Evolutionary conservation across 1,140 invertebrate genomes (phyloP).

Genomic region (Drosophila lacteicornis): DNA sequence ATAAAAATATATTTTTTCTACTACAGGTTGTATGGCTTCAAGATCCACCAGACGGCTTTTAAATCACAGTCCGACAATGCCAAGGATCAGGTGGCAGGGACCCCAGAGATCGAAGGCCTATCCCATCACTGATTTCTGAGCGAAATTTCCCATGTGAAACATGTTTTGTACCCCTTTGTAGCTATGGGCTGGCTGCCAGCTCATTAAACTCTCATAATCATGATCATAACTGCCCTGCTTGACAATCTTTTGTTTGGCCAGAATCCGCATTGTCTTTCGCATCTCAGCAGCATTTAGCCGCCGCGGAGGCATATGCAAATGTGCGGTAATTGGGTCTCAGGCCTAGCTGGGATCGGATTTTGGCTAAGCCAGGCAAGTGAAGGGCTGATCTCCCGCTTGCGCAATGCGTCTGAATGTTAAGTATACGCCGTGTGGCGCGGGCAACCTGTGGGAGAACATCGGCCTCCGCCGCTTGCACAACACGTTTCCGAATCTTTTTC

Average conservation of each 20-base stretch:
- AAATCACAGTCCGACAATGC: neutral
- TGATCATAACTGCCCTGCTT: slow-evolving; percentile 54
- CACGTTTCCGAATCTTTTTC: slow-evolving; percentile 42
- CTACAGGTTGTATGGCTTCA: slow-evolving; percentile 62
- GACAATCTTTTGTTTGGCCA: slow-evolving; percentile 53
- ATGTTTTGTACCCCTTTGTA: slow-evolving; percentile 5
- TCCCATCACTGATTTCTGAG: slow-evolving; percentile 7
- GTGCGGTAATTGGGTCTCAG: slow-evolving; percentile 66
- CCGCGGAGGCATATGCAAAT: slow-evolving; percentile 63
- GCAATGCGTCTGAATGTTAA: slow-evolving; percentile 40
- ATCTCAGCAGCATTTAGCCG: slow-evolving; percentile 40
- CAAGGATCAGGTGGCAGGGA: neutral
- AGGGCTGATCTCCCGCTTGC: slow-evolving; percentile 50
- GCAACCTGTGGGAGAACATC: slow-evolving; percentile 52
- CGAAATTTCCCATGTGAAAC: slow-evolving; percentile 37
- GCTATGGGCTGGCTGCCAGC: slow-evolving; percentile 1
- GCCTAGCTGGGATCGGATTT: slow-evolving; percentile 16
- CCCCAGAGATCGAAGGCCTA: slow-evolving; percentile 17
- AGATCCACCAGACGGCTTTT: slow-evolving; percentile 55
- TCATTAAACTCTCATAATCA: slow-evolving; percentile 47
- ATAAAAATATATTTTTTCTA: neutral
- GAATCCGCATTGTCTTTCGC: slow-evolving; percentile 47
- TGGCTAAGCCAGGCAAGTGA: slow-evolving; percentile 50
- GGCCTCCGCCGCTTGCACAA: slow-evolving; percentile 28
- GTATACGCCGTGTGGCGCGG: slow-evolving; percentile 39